phyloP scores from a whole-genome alignment of 2,888 invertebrate genomes.

The Torymus aiolomorphi region DNA sequence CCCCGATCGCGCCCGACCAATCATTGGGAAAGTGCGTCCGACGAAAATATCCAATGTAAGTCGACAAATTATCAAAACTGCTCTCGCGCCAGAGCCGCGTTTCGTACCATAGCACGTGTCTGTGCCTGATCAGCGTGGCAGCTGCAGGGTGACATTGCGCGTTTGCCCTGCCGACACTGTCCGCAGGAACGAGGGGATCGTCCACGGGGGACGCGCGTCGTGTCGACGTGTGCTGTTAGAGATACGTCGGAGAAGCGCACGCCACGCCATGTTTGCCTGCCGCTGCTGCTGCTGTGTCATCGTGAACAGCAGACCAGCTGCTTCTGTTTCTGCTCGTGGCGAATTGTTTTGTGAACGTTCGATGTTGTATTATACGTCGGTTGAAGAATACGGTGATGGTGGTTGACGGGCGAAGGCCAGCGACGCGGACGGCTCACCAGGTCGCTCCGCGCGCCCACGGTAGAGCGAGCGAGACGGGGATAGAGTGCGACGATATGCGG shows the following conservation, averaged over 20 bases:
- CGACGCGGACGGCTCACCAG: background rate
- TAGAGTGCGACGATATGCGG: background rate
- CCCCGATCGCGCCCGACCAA: slow-evolving; percentile 90
- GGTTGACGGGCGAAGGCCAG: no score
- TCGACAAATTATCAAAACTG: slow-evolving; percentile 81
- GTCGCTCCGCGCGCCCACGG: background rate
- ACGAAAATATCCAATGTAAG: slow-evolving; percentile 86
- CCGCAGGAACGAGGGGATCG: no score
- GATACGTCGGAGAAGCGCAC: background rate
- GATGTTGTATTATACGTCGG: no score
- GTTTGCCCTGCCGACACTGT: no score
- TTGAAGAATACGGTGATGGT: no score
- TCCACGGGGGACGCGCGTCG: background rate
- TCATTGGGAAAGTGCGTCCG: slow-evolving; percentile 89
- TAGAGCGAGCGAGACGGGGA: background rate
- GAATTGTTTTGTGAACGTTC: no score
- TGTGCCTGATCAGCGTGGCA: slow-evolving; percentile 27
- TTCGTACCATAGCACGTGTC: background rate
- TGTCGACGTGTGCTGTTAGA: background rate
- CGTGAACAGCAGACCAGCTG: no score
- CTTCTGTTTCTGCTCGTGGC: no score
- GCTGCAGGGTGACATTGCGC: background rate
- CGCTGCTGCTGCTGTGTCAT: no score
- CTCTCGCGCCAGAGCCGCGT: slow-evolving; percentile 67
- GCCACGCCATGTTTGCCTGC: background rate